Percentiles rank a stretch among this genome's conserved stretches.
These are phyloP conservation scores for Smutsia gigantea DNA, from an alignment of 2,797 vertebrate species.

Conservation along the genomic window DNA sequence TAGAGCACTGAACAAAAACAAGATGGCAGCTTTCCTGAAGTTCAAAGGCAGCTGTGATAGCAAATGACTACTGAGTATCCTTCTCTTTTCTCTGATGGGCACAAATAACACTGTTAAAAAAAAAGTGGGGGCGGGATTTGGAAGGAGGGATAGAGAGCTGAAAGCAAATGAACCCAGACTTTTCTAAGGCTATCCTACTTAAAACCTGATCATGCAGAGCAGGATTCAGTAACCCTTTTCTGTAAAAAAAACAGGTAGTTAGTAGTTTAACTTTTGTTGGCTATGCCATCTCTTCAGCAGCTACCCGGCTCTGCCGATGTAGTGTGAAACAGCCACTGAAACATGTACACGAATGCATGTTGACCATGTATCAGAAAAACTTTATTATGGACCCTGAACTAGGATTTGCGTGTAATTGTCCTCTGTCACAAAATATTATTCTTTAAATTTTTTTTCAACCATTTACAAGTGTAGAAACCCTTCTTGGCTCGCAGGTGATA, in stretches of 20 bases:
- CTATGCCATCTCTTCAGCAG: no score
- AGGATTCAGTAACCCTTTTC: background rate
- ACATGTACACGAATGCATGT: background rate
- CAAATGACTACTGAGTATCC: constrained; percentile 38
- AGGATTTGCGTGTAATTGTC: background rate
- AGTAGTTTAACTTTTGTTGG: background rate
- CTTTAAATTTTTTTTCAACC: background rate
- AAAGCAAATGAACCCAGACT: background rate
- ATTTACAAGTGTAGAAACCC: background rate
- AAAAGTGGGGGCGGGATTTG: background rate
- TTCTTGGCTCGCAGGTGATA: background rate
- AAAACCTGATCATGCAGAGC: background rate
- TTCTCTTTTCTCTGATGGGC: background rate
- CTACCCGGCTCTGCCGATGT: accelerated
- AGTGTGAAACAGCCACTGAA: background rate
- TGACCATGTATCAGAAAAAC: background rate
- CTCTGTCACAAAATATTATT: background rate
- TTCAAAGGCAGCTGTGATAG: constrained; percentile 85
- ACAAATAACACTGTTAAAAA: background rate
- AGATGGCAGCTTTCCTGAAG: constrained; percentile 79
- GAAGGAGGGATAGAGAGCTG: background rate
- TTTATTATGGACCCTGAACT: background rate
- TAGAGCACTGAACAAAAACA: constrained; percentile 78
- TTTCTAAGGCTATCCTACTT: background rate
- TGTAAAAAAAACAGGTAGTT: background rate